phyloP scores from a whole-genome alignment of 2,888 invertebrate genomes.

The Lordiphosa andalusiaca region DNA sequence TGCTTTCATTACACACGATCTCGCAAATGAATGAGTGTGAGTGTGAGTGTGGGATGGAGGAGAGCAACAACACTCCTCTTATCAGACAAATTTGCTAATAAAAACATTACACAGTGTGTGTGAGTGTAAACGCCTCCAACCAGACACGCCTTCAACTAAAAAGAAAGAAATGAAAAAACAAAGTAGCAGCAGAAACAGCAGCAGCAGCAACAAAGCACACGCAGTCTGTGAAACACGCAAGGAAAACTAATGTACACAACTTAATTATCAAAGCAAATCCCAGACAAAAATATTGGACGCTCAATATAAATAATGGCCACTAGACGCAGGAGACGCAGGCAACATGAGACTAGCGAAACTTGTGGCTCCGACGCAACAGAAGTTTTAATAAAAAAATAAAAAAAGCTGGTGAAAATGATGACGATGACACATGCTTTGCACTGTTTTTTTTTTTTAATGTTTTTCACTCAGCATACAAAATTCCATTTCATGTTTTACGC shows the following conservation, averaged over 20 bases:
- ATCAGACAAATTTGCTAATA: conserved; percentile 55
- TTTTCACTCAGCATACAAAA: not conserved
- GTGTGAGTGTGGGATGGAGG: not conserved
- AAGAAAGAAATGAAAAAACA: conserved; percentile 12
- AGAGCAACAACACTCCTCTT: conserved; percentile 24
- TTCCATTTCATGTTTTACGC: conserved; percentile 4
- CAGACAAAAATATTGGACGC: conserved; percentile 41
- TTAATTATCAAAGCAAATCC: conserved; percentile 55
- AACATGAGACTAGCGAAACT: conserved; percentile 5
- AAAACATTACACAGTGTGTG: conserved; percentile 29
- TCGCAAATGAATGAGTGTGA: not conserved
- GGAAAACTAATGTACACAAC: conserved; percentile 44
- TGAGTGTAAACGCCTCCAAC: conserved; percentile 3
- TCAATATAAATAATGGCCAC: conserved; percentile 41
- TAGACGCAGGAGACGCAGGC: conserved; percentile 23
- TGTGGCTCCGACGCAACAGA: not conserved
- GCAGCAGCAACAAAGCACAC: conserved; percentile 12
- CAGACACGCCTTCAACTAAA: conserved; percentile 12
- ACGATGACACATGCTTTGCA: conserved; percentile 6
- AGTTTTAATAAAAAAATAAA: no score
- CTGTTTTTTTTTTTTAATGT: conserved; percentile 5
- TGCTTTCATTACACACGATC: conserved; percentile 8
- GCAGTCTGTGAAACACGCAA: conserved; percentile 34
- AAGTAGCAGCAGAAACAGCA: not conserved
- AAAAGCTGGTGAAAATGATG: not conserved